These are phyloP conservation scores for Karalla daura DNA, from an alignment of 2,797 vertebrate genomes.

Conservation along the genomic window DNA sequence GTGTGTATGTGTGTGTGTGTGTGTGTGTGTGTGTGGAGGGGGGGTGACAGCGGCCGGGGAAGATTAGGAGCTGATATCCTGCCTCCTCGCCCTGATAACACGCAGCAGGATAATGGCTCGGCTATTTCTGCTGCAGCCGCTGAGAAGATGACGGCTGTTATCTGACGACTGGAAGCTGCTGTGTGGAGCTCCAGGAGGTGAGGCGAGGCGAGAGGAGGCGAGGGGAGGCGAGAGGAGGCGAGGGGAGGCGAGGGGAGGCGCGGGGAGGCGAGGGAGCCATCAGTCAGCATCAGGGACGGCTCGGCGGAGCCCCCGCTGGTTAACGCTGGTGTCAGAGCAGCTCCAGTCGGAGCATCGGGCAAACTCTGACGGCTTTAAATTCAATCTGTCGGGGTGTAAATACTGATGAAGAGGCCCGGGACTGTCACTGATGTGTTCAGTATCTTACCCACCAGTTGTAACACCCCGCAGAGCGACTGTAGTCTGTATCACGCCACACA, in stretches of 20 bases:
- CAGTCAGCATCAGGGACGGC: constrained; percentile 42
- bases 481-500: no score
- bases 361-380: constrained; percentile 1
- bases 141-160: constrained; percentile 44
- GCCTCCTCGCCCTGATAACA: constrained; percentile 64
- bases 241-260: no score
- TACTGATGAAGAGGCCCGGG: background rate
- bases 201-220: no score
- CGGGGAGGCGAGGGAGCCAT: constrained; percentile 26
- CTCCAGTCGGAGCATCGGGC: constrained; percentile 8
- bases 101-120: constrained; percentile 52
- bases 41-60: constrained; percentile 40
- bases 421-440: background rate
- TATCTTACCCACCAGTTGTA: no score
- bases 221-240: no score
- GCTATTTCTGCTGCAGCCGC: constrained; percentile 46
- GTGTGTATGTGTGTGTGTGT: no score
- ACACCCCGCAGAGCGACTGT: no score
- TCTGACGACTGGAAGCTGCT: constrained; percentile 52
- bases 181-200: constrained; percentile 34
- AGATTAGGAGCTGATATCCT: constrained; percentile 67
- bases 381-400: background rate
- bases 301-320: constrained; percentile 35
- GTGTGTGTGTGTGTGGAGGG: no score
- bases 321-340: constrained; percentile 23